These are phyloP conservation scores for Syngnathus acus DNA, from an alignment of 2,797 vertebrate genomes.

Conservation along the genomic window DNA sequence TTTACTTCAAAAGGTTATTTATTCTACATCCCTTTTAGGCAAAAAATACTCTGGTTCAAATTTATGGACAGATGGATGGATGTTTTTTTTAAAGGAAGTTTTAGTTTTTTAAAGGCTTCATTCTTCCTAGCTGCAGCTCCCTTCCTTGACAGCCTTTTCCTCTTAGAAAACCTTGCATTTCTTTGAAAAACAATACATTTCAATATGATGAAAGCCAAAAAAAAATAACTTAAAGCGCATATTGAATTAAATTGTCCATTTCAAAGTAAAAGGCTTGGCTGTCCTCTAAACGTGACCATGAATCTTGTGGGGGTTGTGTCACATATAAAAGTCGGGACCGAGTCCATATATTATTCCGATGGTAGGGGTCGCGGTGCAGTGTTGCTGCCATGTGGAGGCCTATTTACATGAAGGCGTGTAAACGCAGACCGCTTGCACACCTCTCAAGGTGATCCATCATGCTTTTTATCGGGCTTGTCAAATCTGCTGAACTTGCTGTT, in stretches of 20 bases:
- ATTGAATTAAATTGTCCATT: too few species aligned
- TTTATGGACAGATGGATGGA: neutral
- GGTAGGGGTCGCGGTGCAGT: neutral
- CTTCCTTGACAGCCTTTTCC: too few species aligned
- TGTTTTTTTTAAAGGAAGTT: too few species aligned
- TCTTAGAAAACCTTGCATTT: too few species aligned
- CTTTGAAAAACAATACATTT: too few species aligned
- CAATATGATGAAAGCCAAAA: too few species aligned
- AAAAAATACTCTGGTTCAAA: neutral
- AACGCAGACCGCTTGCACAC: conserved; percentile 14
- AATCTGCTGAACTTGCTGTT: conserved; percentile 44
- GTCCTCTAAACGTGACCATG: too few species aligned
- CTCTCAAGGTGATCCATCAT: conserved; percentile 46
- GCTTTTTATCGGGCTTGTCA: conserved; percentile 43
- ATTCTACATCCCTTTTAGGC: neutral
- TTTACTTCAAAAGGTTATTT: neutral
- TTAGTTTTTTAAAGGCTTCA: too few species aligned
- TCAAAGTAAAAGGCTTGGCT: too few species aligned
- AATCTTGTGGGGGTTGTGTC: neutral
- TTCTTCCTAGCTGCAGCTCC: too few species aligned
- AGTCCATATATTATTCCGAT: conserved; percentile 31
- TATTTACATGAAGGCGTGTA: conserved; percentile 26
- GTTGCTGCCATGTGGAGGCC: conserved; percentile 30
- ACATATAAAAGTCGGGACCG: conserved; percentile 18
- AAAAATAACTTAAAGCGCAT: too few species aligned